Percentiles rank a stretch among this genome's conserved stretches.
Evolutionary conservation across 2,113 vertebrate species (phyloP).

Genomic region (Geothlypis trichas): DNA sequence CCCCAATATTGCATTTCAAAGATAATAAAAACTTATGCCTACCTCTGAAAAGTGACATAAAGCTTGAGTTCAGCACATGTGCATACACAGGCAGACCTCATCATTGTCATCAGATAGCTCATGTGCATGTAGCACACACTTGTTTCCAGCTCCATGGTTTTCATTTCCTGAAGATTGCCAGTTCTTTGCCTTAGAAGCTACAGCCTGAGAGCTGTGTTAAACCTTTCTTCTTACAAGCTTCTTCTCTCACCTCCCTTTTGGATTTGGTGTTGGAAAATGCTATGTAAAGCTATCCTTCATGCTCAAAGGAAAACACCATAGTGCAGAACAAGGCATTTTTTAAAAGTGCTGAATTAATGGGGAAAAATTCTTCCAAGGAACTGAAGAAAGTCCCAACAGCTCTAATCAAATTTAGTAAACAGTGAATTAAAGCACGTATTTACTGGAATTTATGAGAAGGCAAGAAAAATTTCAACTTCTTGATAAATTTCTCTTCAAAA

Average conservation of each 20-base stretch:
- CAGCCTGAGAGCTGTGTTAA: not conserved
- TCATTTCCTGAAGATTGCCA: not conserved
- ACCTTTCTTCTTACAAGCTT: not conserved
- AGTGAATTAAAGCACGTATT: not conserved
- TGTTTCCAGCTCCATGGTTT: not conserved
- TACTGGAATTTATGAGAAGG: not conserved
- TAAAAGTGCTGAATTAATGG: not conserved
- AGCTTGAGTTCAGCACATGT: not conserved
- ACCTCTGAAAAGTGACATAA: not conserved
- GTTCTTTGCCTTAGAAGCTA: not conserved
- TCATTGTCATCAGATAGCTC: not conserved
- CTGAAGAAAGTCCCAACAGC: not conserved
- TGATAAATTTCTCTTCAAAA: not conserved
- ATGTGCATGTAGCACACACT: fast-evolving
- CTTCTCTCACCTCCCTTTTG: not conserved
- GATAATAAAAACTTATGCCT: not conserved
- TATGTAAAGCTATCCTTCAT: not conserved
- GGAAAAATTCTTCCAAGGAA: not conserved
- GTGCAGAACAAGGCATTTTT: not conserved
- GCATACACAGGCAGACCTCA: not conserved
- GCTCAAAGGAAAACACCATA: not conserved
- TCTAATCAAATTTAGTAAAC: not conserved
- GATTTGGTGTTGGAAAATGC: not conserved
- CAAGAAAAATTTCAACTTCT: not conserved
- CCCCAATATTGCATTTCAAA: not conserved